These are phyloP conservation scores for Platichthys flesus DNA, from an alignment of 2,113 vertebrate genomes.

Conservation along the genomic window DNA sequence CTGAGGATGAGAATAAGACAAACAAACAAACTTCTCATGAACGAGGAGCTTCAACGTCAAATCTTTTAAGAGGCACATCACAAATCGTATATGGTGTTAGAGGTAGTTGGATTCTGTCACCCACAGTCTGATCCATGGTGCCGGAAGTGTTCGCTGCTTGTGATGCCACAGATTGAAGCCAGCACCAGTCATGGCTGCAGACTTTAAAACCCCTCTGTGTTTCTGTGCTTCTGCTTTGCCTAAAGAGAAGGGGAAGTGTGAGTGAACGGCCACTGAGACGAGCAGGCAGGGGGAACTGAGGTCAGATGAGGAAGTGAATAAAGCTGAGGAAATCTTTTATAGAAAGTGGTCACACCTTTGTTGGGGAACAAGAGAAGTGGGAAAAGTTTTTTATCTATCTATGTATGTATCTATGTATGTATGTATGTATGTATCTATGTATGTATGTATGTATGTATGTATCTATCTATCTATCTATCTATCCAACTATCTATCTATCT, in stretches of 20 bases:
- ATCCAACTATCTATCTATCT: too few species aligned
- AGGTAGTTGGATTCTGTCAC: conserved; percentile 7
- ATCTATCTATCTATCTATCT: too few species aligned
- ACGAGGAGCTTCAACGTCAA: neutral
- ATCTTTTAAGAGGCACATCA: neutral
- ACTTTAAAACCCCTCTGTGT: conserved; percentile 10
- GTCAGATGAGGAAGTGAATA: conserved; percentile 51
- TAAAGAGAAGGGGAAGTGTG: conserved; percentile 46
- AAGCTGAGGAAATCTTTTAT: conserved; percentile 2
- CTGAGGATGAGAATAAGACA: conserved; percentile 49
- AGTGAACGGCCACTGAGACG: neutral
- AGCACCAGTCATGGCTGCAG: neutral
- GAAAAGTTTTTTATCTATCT: neutral
- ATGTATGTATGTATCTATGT: too few species aligned
- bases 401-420: too few species aligned
- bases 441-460: too few species aligned
- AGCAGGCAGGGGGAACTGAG: conserved; percentile 27
- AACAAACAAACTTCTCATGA: neutral
- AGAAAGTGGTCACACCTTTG: neutral
- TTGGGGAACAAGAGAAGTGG: neutral
- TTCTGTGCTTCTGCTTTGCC: conserved; percentile 33
- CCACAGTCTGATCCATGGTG: conserved; percentile 63
- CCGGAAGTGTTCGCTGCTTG: neutral
- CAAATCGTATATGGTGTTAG: neutral
- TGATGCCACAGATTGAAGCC: neutral